phyloP scores from a whole-genome alignment of 2,113 vertebrate species.

The Smithornis capensis region DNA sequence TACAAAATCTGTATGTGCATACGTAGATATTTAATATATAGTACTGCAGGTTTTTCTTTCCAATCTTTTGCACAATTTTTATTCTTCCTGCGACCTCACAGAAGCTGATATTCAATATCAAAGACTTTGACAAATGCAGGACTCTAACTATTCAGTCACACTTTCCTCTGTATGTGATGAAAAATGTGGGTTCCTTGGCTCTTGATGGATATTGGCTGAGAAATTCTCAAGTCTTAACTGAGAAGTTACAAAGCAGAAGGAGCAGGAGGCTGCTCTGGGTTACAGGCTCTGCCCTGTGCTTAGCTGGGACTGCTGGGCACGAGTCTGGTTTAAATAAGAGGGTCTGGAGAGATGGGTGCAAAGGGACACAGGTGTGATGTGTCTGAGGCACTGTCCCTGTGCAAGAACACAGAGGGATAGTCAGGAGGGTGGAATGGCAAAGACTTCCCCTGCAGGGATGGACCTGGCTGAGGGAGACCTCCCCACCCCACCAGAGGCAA shows the following conservation, averaged over 20 bases:
- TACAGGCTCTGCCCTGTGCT: accelerated
- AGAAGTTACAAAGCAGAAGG: neutral
- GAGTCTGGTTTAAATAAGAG: neutral
- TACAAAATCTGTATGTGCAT: accelerated
- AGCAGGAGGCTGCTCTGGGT: neutral
- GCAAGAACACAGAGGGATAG: accelerated
- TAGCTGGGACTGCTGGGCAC: neutral
- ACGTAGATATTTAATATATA: neutral
- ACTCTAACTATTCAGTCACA: neutral
- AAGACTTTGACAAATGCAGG: neutral
- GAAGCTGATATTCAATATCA: neutral
- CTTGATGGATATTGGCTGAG: neutral
- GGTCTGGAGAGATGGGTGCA: accelerated
- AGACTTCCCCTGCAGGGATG: neutral
- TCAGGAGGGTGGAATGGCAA: neutral
- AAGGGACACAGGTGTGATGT: accelerated
- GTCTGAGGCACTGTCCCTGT: neutral
- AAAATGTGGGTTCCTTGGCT: neutral
- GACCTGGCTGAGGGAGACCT: no score
- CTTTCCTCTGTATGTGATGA: neutral
- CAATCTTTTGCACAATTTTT: neutral
- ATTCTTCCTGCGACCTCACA: neutral
- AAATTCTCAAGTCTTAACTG: neutral
- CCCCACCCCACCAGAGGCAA: neutral
- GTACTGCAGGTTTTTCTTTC: neutral